Evolutionary conservation across 2,113 vertebrate species (phyloP).

Genomic region (Pollimyrus isidori): DNA sequence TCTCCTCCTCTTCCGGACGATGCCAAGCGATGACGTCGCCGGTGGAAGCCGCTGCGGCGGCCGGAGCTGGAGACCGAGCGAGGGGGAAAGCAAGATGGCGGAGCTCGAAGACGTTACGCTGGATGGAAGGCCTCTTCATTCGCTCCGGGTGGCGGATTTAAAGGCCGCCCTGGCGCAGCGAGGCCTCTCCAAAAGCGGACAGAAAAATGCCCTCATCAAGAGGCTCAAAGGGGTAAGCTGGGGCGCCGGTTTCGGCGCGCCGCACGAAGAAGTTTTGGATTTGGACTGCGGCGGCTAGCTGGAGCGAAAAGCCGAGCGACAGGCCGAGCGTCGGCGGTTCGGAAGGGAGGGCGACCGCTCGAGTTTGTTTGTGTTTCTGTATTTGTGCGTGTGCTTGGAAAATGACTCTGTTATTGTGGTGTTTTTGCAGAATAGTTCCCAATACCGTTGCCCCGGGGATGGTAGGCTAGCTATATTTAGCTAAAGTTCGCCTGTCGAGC

Average conservation of each 20-base stretch:
- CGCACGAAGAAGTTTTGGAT: not conserved
- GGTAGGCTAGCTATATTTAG: not conserved
- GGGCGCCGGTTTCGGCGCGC: not conserved
- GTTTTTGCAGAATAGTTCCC: not conserved
- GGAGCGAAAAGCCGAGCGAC: constrained; percentile 35
- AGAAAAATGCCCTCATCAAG: constrained; percentile 83
- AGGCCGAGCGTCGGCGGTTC: constrained; percentile 49
- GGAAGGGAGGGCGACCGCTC: constrained; percentile 44
- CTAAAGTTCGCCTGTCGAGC: not conserved
- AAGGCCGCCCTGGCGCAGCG: constrained; percentile 81
- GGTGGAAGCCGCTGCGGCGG: constrained; percentile 47
- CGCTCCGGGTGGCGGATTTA: constrained; percentile 82
- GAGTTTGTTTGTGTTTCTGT: constrained; percentile 24
- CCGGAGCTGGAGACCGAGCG: constrained; percentile 47
- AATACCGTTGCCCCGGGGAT: not conserved
- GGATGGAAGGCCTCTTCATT: constrained; percentile 88
- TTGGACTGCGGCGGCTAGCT: constrained; percentile 14
- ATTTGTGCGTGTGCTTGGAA: constrained; percentile 4
- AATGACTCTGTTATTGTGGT: not conserved
- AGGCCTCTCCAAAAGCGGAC: constrained; percentile 81
- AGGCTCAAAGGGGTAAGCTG: constrained; percentile 84
- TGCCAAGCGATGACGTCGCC: constrained; percentile 29
- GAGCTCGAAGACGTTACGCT: constrained; percentile 93
- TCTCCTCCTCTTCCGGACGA: constrained; percentile 29
- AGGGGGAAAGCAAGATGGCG: constrained; percentile 81